phyloP scores from a whole-genome alignment of 2,113 vertebrate genomes.

The Ceyx melanurus region DNA sequence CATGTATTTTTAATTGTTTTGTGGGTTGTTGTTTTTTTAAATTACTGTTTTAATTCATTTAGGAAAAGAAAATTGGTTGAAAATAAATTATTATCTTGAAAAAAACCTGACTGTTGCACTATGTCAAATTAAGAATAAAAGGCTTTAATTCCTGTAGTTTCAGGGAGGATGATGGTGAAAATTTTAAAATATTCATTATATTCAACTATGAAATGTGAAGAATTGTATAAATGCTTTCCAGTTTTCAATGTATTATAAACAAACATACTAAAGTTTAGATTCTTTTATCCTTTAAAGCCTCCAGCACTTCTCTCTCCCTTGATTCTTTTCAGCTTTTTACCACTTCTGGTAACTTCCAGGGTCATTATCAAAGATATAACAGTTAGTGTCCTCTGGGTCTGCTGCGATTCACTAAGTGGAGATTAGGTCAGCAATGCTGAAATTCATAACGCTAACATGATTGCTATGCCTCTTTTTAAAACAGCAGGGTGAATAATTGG shows the following conservation, averaged over 20 bases:
- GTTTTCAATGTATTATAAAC: background rate
- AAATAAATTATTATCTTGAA: background rate
- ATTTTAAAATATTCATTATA: background rate
- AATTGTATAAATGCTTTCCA: background rate
- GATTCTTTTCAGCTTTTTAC: background rate
- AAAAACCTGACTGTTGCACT: accelerated
- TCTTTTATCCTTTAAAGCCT: background rate
- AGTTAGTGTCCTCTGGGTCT: background rate
- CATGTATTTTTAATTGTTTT: accelerated
- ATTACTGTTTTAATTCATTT: background rate
- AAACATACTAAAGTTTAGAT: background rate
- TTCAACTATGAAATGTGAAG: background rate
- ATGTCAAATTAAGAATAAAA: background rate
- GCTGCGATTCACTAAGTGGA: background rate
- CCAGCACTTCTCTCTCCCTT: background rate
- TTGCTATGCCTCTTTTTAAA: background rate
- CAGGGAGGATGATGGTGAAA: background rate
- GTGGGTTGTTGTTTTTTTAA: too few species aligned
- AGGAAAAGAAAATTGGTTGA: background rate
- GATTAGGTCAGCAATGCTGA: background rate
- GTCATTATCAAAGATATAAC: background rate
- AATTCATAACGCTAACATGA: background rate
- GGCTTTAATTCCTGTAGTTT: background rate
- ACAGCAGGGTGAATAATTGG: background rate
- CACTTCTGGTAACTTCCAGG: background rate